These are phyloP conservation scores for Notarius quadriscutis DNA, from an alignment of 2,113 vertebrate genomes.

Conservation along the genomic window DNA sequence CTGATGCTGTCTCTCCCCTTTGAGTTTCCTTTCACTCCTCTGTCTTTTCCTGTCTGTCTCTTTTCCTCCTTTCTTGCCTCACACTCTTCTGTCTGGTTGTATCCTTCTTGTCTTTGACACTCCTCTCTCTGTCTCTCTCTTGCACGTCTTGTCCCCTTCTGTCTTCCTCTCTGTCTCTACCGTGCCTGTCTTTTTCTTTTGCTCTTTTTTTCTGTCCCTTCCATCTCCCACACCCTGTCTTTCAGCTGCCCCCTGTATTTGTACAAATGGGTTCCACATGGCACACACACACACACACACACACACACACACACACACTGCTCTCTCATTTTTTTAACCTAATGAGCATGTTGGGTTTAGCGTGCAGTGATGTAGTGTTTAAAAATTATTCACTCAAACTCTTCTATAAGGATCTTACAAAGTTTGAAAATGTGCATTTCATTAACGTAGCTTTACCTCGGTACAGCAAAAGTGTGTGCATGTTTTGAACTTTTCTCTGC, in stretches of 20 bases:
- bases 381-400: not conserved
- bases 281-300: conserved; percentile 26
- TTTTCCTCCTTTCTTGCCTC: not conserved
- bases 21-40: not conserved
- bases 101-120: not conserved
- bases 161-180: too few relatives aligned
- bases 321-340: not conserved
- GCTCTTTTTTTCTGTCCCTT: too few relatives aligned
- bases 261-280: conserved; percentile 43
- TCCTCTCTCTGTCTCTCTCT: not conserved
- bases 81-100: not conserved
- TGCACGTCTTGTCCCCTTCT: not conserved
- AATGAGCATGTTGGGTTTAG: not conserved
- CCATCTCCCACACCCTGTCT: not conserved
- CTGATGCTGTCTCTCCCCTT: too few relatives aligned
- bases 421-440: not conserved
- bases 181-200: not conserved
- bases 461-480: not conserved
- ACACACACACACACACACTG: conserved; percentile 3
- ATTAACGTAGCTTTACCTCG: not conserved
- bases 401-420: not conserved
- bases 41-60: not conserved
- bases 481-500: not conserved
- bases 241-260: conserved; percentile 18
- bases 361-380: not conserved